These are phyloP conservation scores for Siderastrea siderea DNA, from an alignment of 92 coral and sea anemone species.

Conservation along the genomic window DNA sequence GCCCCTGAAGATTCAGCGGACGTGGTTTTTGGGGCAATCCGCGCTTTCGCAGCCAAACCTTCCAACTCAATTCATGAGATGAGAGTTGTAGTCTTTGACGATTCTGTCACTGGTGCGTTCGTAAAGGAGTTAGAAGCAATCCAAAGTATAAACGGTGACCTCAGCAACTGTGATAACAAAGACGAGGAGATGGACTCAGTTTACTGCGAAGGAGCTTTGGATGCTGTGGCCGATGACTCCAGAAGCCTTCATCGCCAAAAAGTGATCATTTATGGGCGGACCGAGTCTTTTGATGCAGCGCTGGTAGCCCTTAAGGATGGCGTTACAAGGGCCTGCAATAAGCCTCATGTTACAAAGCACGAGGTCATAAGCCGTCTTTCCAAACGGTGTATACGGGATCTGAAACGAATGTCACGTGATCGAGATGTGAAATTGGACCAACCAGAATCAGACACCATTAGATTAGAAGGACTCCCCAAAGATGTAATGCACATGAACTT, in stretches of 20 bases:
- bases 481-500: slow-evolving; percentile 32
- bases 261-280: slow-evolving; percentile 11
- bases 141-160: neutral
- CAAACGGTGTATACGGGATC: slow-evolving; percentile 1
- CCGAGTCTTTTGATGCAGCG: slow-evolving; percentile 4
- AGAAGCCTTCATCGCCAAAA: neutral
- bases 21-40: slow-evolving; percentile 37
- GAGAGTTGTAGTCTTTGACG: slow-evolving; percentile 17
- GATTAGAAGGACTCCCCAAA: slow-evolving; percentile 36
- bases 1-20: slow-evolving; percentile 26
- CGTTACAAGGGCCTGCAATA: neutral
- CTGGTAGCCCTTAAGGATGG: slow-evolving; percentile 24
- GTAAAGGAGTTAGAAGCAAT: slow-evolving; percentile 6
- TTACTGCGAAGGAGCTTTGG: neutral
- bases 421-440: slow-evolving; percentile 40
- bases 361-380: slow-evolving; percentile 14
- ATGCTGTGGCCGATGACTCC: neutral
- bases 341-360: neutral
- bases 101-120: slow-evolving; percentile 14
- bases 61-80: slow-evolving; percentile 13
- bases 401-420: slow-evolving; percentile 16
- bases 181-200: neutral
- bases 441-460: slow-evolving; percentile 10
- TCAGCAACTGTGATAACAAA: neutral
- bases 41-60: neutral